phyloP scores from a whole-genome alignment of 2,797 vertebrate genomes.

The Chaetodon trifasciatus region DNA sequence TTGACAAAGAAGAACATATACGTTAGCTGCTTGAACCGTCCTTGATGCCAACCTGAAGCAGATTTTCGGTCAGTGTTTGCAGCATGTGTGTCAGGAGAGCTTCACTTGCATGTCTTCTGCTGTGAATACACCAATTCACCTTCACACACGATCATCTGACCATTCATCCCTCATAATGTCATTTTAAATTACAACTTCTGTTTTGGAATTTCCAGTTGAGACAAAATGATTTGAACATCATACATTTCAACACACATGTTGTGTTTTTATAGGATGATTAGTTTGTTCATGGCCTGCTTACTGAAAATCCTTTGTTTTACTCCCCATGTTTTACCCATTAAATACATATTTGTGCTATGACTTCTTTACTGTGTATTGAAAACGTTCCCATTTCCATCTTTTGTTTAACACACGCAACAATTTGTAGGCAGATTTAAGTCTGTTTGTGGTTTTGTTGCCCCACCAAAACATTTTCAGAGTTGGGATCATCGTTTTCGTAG shows the following conservation, averaged over 20 bases:
- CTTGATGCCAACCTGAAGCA: conserved; percentile 52
- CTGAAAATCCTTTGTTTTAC: background rate
- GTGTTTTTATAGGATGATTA: background rate
- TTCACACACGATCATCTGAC: conserved; percentile 49
- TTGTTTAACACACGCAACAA: conserved; percentile 16
- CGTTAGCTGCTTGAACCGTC: conserved; percentile 11
- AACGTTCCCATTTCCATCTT: conserved; percentile 17
- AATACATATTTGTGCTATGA: background rate
- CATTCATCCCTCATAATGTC: background rate
- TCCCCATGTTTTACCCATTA: conserved; percentile 15
- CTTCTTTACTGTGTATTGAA: background rate
- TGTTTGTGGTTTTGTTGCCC: conserved; percentile 68
- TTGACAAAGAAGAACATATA: conserved; percentile 49
- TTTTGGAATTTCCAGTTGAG: background rate
- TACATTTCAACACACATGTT: background rate
- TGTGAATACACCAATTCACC: conserved; percentile 55
- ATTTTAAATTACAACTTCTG: background rate
- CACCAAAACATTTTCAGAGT: conserved; percentile 79
- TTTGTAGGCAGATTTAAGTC: conserved; percentile 48
- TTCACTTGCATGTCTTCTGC: conserved; percentile 49
- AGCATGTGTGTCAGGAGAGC: conserved; percentile 48
- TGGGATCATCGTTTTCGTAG: conserved; percentile 90
- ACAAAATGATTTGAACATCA: background rate
- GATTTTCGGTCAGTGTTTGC: conserved; percentile 44
- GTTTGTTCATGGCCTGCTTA: conserved; percentile 3